Evolutionary conservation across 2,113 vertebrate genomes (phyloP).

Genomic region (Psephotus haematonotus): DNA sequence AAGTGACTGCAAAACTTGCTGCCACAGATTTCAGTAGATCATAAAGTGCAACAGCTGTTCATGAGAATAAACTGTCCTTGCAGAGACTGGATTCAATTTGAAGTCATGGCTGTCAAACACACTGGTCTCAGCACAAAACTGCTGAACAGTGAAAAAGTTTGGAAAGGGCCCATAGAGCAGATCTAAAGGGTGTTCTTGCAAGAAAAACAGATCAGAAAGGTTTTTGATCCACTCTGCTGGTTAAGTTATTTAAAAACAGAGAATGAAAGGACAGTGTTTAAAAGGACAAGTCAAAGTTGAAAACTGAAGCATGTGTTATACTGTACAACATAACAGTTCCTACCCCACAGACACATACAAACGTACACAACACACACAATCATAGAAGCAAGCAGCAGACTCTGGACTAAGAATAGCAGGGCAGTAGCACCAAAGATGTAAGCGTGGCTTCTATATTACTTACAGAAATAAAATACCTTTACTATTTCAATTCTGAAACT

Average conservation of each 20-base stretch:
- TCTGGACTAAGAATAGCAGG: fast-evolving
- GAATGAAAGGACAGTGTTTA: neutral
- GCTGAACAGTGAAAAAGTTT: neutral
- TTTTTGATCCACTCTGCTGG: neutral
- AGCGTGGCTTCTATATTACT: neutral
- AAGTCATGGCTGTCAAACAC: neutral
- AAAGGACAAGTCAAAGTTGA: neutral
- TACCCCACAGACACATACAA: neutral
- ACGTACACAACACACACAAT: neutral
- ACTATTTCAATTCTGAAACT: neutral
- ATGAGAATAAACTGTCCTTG: neutral
- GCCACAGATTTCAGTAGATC: neutral
- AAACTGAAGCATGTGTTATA: neutral
- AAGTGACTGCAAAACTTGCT: neutral
- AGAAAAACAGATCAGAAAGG: neutral
- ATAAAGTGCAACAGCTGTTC: neutral
- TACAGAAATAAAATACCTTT: neutral
- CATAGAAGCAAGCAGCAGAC: neutral
- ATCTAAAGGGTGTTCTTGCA: neutral
- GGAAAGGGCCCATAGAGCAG: neutral
- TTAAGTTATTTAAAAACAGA: neutral
- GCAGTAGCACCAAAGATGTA: neutral
- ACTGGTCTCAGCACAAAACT: neutral
- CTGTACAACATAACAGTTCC: neutral
- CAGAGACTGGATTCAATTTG: fast-evolving